These are phyloP conservation scores for Tolypeutes matacus DNA, from an alignment of 2,797 vertebrate genomes.

Conservation along the genomic window DNA sequence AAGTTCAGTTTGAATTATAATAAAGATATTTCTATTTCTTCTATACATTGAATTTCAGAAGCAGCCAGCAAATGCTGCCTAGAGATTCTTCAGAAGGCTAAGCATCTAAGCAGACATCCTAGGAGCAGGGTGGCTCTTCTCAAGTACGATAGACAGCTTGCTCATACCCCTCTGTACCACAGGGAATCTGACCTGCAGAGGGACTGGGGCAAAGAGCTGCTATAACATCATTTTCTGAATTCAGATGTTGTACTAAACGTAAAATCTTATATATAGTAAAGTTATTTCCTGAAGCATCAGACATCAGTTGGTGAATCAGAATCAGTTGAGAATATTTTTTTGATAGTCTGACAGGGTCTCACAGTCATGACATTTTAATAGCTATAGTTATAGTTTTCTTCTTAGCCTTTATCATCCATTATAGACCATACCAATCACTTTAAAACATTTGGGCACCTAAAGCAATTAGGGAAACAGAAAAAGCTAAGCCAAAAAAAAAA, in stretches of 20 bases:
- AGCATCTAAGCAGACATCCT: background rate
- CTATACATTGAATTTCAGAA: background rate
- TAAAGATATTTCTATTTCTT: background rate
- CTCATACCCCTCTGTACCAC: background rate
- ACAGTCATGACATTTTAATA: background rate
- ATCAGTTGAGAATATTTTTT: background rate
- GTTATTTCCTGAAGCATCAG: background rate
- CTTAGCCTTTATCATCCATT: background rate
- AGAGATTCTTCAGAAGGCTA: background rate
- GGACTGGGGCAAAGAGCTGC: background rate
- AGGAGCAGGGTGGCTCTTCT: background rate
- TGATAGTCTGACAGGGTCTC: background rate
- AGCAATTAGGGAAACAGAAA: slow-evolving; percentile 34
- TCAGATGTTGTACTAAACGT: background rate
- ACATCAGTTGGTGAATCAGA: background rate
- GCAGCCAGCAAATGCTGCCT: background rate
- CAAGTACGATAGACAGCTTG: background rate
- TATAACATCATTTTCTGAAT: background rate
- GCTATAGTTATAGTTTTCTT: background rate
- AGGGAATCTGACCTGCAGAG: background rate
- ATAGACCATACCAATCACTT: background rate
- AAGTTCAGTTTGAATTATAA: slow-evolving; percentile 2
- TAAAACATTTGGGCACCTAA: background rate
- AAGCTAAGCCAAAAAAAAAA: background rate
- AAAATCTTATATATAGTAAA: background rate